Evolutionary conservation across 2,797 vertebrate genomes (phyloP).

Genomic region (Scolopax rusticola): DNA sequence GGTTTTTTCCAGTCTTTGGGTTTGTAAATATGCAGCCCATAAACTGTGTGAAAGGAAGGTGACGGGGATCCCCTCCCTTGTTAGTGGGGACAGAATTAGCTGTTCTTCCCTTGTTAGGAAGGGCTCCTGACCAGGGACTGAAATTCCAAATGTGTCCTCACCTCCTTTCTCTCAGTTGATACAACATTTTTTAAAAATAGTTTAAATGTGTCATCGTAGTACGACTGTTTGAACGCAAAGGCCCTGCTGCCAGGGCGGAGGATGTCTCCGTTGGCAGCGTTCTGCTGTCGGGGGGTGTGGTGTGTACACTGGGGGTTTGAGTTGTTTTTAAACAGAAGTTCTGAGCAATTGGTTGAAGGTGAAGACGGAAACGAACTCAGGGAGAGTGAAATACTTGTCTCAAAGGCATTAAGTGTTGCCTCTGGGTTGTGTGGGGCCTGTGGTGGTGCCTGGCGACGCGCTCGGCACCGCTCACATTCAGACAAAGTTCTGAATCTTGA

Average conservation of each 20-base stretch:
- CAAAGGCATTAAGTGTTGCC: not conserved
- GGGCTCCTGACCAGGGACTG: not conserved
- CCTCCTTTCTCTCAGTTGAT: not conserved
- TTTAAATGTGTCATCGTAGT: not conserved
- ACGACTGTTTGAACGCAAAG: not conserved
- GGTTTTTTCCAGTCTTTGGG: not conserved
- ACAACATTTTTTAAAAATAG: not conserved
- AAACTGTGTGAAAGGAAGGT: not conserved
- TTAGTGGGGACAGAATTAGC: not conserved
- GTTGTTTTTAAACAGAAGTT: not conserved
- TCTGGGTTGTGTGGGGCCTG: fast-evolving
- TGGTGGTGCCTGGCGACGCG: not conserved
- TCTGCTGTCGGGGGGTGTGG: not conserved
- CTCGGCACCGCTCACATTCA: not conserved
- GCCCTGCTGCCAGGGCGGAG: not conserved
- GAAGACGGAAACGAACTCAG: not conserved
- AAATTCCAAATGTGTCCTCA: not conserved
- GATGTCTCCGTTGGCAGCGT: not conserved
- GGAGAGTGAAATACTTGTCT: not conserved
- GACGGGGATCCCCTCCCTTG: not conserved
- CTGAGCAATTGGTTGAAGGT: not conserved
- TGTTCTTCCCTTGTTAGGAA: not conserved
- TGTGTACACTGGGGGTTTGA: not conserved
- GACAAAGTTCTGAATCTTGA: not conserved
- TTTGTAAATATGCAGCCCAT: not conserved